phyloP scores from a whole-genome alignment of 2,113 vertebrate genomes.

The Megalops atlanticus region DNA sequence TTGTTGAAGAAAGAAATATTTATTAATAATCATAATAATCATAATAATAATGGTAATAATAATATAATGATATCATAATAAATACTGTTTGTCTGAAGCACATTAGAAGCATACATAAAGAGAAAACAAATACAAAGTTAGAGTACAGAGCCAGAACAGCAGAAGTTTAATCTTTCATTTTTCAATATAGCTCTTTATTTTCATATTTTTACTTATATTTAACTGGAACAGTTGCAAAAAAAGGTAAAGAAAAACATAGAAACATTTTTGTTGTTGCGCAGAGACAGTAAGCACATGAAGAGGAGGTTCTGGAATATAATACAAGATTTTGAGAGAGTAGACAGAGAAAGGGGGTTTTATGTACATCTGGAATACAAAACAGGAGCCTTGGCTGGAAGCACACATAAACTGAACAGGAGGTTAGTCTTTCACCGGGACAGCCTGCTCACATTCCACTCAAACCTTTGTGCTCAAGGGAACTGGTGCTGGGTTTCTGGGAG shows the following conservation, averaged over 20 bases:
- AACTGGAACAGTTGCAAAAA: constrained; percentile 55
- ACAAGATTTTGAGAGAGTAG: constrained; percentile 53
- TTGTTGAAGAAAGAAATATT: constrained; percentile 71
- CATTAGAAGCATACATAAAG: constrained; percentile 68
- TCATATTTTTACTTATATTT: constrained; percentile 47
- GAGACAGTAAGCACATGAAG: constrained; percentile 63
- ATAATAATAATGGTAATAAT: constrained; percentile 64
- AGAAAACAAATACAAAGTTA: constrained; percentile 56
- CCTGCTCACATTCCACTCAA: constrained; percentile 48
- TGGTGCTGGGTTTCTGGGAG: constrained; percentile 27
- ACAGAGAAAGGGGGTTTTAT: constrained; percentile 54
- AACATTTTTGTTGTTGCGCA: constrained; percentile 55
- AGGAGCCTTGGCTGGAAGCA: constrained; percentile 37
- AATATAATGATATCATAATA: constrained; percentile 69
- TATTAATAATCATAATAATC: constrained; percentile 71
- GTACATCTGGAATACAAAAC: constrained; percentile 66
- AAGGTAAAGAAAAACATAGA: constrained; percentile 49
- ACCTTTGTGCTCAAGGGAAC: constrained; percentile 52
- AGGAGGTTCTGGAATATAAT: constrained; percentile 57
- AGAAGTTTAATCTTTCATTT: constrained; percentile 53
- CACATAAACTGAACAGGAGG: constrained; percentile 42
- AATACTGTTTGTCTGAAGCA: constrained; percentile 72
- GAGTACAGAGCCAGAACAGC: constrained; percentile 53
- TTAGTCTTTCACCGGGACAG: constrained; percentile 45
- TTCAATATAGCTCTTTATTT: constrained; percentile 54